These are phyloP conservation scores for Trochalopteron elliotii DNA, from an alignment of 2,113 vertebrate species.

Conservation along the genomic window DNA sequence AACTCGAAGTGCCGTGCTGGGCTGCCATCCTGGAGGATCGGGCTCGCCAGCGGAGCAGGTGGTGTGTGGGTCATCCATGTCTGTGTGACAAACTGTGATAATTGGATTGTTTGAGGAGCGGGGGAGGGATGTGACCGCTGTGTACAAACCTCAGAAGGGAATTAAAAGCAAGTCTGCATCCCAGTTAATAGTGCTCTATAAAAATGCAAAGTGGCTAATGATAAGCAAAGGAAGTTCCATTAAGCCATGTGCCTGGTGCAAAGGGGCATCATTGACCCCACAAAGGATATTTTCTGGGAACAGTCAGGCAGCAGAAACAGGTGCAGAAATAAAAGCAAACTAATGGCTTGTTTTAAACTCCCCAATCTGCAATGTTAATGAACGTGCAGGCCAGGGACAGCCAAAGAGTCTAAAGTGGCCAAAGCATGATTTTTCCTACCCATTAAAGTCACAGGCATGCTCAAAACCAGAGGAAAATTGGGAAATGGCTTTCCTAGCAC, in stretches of 20 bases:
- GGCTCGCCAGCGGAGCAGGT: neutral
- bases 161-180: slow-evolving; percentile 32
- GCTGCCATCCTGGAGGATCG: neutral
- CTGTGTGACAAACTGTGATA: slow-evolving; percentile 50
- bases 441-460: neutral
- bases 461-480: neutral
- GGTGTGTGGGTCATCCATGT: neutral
- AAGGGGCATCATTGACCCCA: neutral
- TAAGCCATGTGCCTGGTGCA: neutral
- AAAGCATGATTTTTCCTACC: fast-evolving
- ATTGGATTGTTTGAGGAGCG: slow-evolving; percentile 38
- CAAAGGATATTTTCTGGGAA: neutral
- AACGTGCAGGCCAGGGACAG: neutral
- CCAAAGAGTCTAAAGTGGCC: neutral
- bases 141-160: slow-evolving; percentile 28
- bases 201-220: slow-evolving; percentile 42
- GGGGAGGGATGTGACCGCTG: neutral
- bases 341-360: neutral
- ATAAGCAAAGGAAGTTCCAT: slow-evolving; percentile 35
- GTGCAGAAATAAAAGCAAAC: slow-evolving; percentile 43
- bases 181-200: neutral
- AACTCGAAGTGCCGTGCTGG: neutral
- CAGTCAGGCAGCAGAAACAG: slow-evolving; percentile 32
- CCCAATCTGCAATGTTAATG: slow-evolving; percentile 28
- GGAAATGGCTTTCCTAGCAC: neutral